phyloP scores from a whole-genome alignment of 2,888 invertebrate genomes.

The Monopis laevigella region DNA sequence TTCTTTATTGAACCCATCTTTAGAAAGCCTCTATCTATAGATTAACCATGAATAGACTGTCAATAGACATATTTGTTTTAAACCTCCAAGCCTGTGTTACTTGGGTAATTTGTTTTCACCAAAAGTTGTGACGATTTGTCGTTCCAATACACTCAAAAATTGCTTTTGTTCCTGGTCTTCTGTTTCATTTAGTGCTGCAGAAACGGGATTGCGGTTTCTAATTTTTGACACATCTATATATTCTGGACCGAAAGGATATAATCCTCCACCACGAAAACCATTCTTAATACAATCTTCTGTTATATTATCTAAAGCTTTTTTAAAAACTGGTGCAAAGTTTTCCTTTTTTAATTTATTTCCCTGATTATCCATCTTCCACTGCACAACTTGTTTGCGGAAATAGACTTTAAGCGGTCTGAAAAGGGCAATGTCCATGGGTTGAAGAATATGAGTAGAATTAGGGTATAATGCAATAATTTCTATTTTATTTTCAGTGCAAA shows the following conservation, averaged over 20 bases:
- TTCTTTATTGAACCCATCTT: too few species aligned
- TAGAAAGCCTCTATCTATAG: too few species aligned
- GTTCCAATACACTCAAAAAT: slow-evolving; percentile 20
- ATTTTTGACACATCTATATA: slow-evolving; percentile 22
- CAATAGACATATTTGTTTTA: too few species aligned
- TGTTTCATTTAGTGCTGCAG: slow-evolving; percentile 16
- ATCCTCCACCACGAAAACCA: slow-evolving; percentile 22
- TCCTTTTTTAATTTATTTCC: slow-evolving; percentile 21
- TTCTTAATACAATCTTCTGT: slow-evolving; percentile 18
- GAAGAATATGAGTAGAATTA: slow-evolving; percentile 21
- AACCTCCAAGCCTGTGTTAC: too few species aligned
- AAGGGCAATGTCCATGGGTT: slow-evolving; percentile 21
- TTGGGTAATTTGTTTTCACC: slow-evolving; percentile 19
- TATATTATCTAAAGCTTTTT: slow-evolving; percentile 17
- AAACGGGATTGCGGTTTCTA: slow-evolving; percentile 15
- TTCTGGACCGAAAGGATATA: slow-evolving; percentile 23
- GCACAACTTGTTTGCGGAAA: slow-evolving; percentile 19
- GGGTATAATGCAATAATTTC: slow-evolving; percentile 21
- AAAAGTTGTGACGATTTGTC: slow-evolving; percentile 19
- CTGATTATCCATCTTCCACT: slow-evolving; percentile 20
- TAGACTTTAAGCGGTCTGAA: slow-evolving; percentile 21
- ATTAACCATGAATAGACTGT: too few species aligned
- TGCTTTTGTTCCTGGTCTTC: slow-evolving; percentile 8
- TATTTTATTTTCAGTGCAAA: slow-evolving; percentile 23
- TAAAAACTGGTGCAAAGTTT: slow-evolving; percentile 21